Percentiles rank a stretch among this genome's conserved stretches.
Evolutionary conservation across 2,797 vertebrate species (phyloP).

Genomic region (Sebastes umbrosus): DNA sequence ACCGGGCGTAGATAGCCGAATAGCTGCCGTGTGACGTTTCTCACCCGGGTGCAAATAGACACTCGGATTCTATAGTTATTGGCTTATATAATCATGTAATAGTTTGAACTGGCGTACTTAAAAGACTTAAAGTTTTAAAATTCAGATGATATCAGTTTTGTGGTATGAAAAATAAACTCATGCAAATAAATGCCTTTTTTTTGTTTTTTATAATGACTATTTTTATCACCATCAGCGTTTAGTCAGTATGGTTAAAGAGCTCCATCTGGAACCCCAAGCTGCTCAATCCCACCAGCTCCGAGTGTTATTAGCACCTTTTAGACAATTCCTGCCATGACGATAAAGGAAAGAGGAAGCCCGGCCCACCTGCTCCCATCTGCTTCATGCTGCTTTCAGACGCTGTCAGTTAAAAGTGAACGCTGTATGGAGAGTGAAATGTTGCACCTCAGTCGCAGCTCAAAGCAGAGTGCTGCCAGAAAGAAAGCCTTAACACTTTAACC

Average conservation of each 20-base stretch:
- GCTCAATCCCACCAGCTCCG: slow-evolving; percentile 17
- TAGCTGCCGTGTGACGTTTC: no score
- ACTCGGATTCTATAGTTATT: background rate
- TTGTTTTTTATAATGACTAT: background rate
- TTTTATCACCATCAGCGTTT: slow-evolving; percentile 1
- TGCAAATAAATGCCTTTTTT: background rate
- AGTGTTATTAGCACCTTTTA: slow-evolving; percentile 33
- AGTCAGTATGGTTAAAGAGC: slow-evolving; percentile 1
- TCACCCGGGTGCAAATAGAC: no score
- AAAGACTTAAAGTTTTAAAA: no score
- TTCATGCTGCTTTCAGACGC: background rate
- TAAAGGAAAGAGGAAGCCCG: slow-evolving; percentile 14
- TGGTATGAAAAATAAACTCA: background rate
- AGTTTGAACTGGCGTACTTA: background rate
- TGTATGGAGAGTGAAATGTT: background rate
- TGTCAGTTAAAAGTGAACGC: background rate
- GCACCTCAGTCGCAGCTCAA: background rate
- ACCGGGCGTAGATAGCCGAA: no score
- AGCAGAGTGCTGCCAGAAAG: background rate
- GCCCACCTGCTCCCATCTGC: slow-evolving; percentile 32
- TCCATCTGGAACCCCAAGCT: slow-evolving; percentile 35
- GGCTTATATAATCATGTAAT: background rate
- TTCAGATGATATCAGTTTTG: background rate
- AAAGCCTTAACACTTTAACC: background rate
- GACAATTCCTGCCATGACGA: slow-evolving; percentile 18